phyloP scores from a whole-genome alignment of 2,797 vertebrate species.

The Sibirionetta formosa region DNA sequence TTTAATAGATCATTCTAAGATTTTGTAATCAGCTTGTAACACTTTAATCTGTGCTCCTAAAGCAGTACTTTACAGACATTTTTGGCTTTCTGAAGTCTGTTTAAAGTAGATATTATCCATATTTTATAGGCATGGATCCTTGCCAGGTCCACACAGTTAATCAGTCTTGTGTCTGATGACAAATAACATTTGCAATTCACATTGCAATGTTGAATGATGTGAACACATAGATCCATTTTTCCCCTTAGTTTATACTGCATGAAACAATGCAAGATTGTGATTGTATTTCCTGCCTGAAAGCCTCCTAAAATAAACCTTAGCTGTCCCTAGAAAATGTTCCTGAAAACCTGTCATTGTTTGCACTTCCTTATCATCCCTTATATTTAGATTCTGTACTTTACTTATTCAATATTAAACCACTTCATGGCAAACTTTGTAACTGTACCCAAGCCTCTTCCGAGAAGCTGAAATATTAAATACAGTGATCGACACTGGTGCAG shows the following conservation, averaged over 20 bases:
- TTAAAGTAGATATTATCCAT: not conserved
- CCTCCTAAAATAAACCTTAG: not conserved
- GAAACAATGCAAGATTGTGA: not conserved
- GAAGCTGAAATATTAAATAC: not conserved
- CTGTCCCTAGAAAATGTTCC: not conserved
- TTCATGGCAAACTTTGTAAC: not conserved
- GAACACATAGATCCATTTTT: not conserved
- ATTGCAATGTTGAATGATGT: not conserved
- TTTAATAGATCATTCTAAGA: not conserved
- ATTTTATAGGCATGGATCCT: not conserved
- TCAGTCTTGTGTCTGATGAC: not conserved
- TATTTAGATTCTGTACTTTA: not conserved
- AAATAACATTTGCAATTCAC: not conserved
- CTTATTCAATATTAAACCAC: not conserved
- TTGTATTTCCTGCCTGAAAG: not conserved
- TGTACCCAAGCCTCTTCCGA: not conserved
- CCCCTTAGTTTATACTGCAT: not conserved
- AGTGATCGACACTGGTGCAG: not conserved
- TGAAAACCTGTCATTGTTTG: not conserved
- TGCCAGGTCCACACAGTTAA: not conserved
- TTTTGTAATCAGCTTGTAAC: not conserved
- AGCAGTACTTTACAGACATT: not conserved
- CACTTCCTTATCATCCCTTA: not conserved
- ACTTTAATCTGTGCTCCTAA: not conserved
- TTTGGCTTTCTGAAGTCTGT: constrained; percentile 13